A percentile compares a stretch with the other conserved stretches of the same genome.
phyloP scores from a whole-genome alignment of 2,797 vertebrate species.

The Sarcophilus harrisii region DNA sequence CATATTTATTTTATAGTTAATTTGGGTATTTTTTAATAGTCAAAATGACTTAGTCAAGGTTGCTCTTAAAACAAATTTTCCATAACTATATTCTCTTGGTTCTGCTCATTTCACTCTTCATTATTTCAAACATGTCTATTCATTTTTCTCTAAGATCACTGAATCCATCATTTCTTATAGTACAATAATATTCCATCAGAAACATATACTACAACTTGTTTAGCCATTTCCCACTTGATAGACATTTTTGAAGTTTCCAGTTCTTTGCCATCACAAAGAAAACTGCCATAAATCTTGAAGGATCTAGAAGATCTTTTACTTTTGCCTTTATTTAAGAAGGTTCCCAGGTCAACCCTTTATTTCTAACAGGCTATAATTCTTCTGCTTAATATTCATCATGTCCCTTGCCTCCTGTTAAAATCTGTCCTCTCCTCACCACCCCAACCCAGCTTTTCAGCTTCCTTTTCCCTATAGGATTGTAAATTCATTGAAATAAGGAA shows the following conservation, averaged over 20 bases:
- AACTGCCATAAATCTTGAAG: neutral
- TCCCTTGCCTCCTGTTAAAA: neutral
- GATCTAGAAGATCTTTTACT: neutral
- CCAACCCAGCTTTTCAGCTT: neutral
- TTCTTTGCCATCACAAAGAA: neutral
- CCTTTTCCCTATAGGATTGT: neutral
- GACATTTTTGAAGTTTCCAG: neutral
- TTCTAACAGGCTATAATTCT: neutral
- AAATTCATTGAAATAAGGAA: neutral
- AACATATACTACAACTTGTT: neutral
- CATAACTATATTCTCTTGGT: neutral
- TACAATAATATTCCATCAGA: neutral
- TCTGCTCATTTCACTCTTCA: neutral
- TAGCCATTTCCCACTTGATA: neutral
- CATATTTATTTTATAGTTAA: neutral
- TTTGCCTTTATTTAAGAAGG: neutral
- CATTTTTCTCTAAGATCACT: neutral
- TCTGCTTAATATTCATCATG: neutral
- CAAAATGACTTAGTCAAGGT: neutral
- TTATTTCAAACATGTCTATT: neutral
- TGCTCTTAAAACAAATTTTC: neutral
- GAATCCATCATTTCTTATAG: too few relatives aligned
- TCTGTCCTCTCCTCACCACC: rapidly evolving
- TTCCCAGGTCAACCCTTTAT: neutral
- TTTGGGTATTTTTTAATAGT: neutral